Conservation (phyloP, 2,113 vertebrate genomes). For the Anarhynchus alexandrinus region DNA sequence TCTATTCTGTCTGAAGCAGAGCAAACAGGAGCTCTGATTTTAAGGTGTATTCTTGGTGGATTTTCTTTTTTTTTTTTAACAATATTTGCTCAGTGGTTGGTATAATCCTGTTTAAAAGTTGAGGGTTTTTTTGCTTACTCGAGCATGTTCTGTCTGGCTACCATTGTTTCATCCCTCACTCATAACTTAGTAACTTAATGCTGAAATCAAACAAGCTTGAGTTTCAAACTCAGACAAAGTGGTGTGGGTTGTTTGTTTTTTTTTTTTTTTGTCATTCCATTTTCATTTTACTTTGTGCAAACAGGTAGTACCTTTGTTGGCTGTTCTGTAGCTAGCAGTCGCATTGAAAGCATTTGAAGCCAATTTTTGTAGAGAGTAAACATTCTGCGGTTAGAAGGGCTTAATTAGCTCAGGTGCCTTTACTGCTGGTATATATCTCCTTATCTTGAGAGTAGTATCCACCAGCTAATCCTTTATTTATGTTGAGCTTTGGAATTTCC, state of each 20-base stretch:
- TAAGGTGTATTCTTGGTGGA: not conserved
- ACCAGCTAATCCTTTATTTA: conserved; percentile 56
- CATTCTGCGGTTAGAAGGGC: conserved; percentile 31
- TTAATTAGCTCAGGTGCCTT: conserved; percentile 54
- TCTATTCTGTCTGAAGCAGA: not conserved
- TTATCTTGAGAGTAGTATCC: conserved; percentile 47
- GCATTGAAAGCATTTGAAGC: conserved; percentile 1
- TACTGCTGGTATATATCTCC: not conserved
- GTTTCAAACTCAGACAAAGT: not conserved
- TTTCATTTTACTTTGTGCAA: conserved; percentile 23
- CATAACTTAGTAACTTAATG: conserved; percentile 16
- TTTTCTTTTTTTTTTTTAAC: not conserved
- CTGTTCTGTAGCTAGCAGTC: not conserved
- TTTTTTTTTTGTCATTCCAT: not conserved
- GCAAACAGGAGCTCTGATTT: not conserved
- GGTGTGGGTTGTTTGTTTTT: not conserved
- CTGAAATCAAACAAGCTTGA: conserved; percentile 7
- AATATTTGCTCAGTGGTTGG: not conserved
- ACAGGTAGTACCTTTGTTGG: conserved; percentile 11
- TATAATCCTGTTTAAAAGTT: conserved; percentile 19
- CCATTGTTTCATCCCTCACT: conserved; percentile 7
- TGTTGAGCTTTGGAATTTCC: conserved; percentile 55
- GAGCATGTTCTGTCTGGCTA: conserved; percentile 19
- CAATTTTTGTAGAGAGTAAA: conserved; percentile 35
- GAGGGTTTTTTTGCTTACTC: not conserved